Evolutionary conservation across 1,140 invertebrate species (phyloP), one percentile per base, ranked within the genome.

Genomic region (Anagrus nilaparvatae): DNA sequence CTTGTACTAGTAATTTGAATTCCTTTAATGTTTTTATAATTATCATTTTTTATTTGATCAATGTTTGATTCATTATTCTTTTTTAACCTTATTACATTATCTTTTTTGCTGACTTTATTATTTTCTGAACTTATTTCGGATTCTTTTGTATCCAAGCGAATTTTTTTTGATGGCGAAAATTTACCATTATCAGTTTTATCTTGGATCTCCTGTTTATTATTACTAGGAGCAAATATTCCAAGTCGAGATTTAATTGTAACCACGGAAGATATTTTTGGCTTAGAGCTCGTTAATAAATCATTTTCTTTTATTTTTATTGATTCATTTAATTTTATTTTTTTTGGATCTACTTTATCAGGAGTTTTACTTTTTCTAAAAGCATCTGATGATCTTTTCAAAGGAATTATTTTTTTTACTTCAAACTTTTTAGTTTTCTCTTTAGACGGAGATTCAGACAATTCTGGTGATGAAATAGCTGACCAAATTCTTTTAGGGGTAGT

Each of bases 231-330:
- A 5, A 33, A 18, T 8, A 53, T 7, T 1, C 56, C 63, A 1
- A 67, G 28, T 9, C 59, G 56, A 36, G 43, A 61, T 49, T 66
- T 69, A 5, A 66, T 56, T 3, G 65, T 60, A 1, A 69, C 59
- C 0, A 67, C 61, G 3, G 65, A 69, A 4, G 60, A 63, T 6
- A 68, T 53, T 42, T 44, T 59, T 13, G 65, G 65, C 40, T 64
- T 68, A 13, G 51, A 60, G n/a, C n/a, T n/a, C n/a, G n/a, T n/a
- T n/a, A n/a, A n/a, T n/a, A n/a, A n/a, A 1, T 64, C 40, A 32
- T 52, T 57, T 3, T 62, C 67, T 34, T 61, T 69, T 0, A 65
- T 12, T 28, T 52, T 61, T 18, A 35, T 57, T 0, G 32, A 23
- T 9, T 50, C 44, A 13, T 46, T 51, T 5, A 53, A 48, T 4